Evolutionary conservation across 2,888 invertebrate species (phyloP).

Genomic region (Orthosia incerta): DNA sequence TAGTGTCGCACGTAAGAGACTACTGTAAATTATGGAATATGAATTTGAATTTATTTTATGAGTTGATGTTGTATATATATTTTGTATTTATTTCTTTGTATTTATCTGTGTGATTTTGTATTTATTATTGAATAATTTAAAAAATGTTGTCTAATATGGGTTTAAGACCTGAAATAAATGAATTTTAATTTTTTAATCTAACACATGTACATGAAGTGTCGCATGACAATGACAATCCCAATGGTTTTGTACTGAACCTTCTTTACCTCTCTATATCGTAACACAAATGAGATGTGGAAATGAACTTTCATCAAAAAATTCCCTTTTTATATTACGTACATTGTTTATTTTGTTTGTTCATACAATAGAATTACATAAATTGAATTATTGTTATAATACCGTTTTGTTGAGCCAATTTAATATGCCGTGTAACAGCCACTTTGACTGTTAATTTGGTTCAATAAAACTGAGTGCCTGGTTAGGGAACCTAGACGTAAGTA

Average conservation of each 20-base stretch:
- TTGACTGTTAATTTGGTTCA: neutral
- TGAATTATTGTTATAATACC: conserved; percentile 14
- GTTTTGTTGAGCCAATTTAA: conserved; percentile 27
- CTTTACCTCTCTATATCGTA: neutral
- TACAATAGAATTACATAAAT: neutral
- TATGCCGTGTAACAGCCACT: neutral
- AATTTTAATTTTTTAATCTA: too few species aligned
- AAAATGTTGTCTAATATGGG: too few species aligned
- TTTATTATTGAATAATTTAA: too few species aligned
- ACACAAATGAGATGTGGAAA: conserved; percentile 24
- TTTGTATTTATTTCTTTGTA: too few species aligned
- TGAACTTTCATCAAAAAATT: conserved; percentile 47
- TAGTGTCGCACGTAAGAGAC: too few species aligned
- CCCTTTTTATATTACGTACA: conserved; percentile 44
- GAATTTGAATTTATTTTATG: too few species aligned
- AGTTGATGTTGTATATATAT: too few species aligned
- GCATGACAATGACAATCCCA: too few species aligned
- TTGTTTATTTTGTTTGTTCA: conserved; percentile 13
- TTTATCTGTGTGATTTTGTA: too few species aligned
- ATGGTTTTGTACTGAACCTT: conserved; percentile 15
- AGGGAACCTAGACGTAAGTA: neutral
- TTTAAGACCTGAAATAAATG: too few species aligned
- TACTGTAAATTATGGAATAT: too few species aligned
- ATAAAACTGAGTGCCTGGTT: neutral
- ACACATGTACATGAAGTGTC: too few species aligned